phyloP scores from a whole-genome alignment of 2,797 vertebrate species.

The Pipistrellus kuhlii region DNA sequence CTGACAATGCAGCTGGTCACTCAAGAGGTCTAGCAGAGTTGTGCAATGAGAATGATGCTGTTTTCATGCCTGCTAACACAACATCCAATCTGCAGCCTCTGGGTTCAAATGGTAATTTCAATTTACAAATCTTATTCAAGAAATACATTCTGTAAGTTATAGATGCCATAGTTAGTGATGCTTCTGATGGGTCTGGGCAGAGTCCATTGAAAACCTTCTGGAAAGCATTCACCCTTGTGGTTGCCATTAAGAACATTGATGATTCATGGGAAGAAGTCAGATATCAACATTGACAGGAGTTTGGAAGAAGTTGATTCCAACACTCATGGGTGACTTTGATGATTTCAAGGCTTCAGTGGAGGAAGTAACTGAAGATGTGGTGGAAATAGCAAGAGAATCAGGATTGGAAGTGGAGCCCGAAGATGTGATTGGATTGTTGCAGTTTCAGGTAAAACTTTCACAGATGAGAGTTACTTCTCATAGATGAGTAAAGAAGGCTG shows the following conservation, averaged over 20 bases:
- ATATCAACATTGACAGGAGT: background rate
- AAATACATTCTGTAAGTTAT: background rate
- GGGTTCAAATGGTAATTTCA: background rate
- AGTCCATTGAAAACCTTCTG: background rate
- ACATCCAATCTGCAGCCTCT: background rate
- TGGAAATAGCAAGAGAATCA: background rate
- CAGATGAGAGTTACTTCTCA: background rate
- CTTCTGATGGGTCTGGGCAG: background rate
- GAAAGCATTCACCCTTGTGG: background rate
- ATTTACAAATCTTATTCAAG: background rate
- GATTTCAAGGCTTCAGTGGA: background rate
- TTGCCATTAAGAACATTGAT: background rate
- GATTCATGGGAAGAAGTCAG: background rate
- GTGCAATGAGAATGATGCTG: background rate
- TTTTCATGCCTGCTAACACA: background rate
- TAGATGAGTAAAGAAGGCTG: background rate
- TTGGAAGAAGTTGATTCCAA: background rate
- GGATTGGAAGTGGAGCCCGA: background rate
- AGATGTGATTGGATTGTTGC: background rate
- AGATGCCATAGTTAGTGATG: background rate
- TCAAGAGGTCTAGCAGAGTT: background rate
- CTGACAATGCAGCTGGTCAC: background rate
- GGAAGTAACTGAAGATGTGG: too few species aligned
- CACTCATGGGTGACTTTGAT: background rate
- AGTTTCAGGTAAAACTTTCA: background rate